Evolutionary conservation across 2,888 invertebrate species (phyloP).

Genomic region (Stenolophus ochropezus): DNA sequence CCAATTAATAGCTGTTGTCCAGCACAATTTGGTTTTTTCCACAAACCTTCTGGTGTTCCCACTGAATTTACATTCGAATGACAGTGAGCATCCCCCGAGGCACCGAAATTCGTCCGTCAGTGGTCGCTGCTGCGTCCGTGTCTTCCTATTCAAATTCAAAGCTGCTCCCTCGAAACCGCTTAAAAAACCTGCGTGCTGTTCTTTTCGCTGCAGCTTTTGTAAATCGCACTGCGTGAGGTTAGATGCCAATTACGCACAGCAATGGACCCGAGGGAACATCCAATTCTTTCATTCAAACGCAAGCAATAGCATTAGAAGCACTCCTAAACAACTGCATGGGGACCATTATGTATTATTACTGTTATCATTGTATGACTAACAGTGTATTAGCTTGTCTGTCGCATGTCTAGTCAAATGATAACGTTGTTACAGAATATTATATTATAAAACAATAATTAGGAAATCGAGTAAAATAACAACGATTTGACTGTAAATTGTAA

Average conservation of each 20-base stretch:
- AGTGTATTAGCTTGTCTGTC: too few relatives aligned
- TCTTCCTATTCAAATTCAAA: slow-evolving; percentile 57
- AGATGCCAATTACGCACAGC: slow-evolving; percentile 24
- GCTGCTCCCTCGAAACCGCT: slow-evolving; percentile 50
- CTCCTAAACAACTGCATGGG: too few relatives aligned
- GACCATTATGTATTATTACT: too few relatives aligned
- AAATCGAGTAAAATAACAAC: too few relatives aligned
- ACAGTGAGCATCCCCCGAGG: slow-evolving; percentile 41
- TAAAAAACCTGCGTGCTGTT: slow-evolving; percentile 45
- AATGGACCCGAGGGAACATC: slow-evolving; percentile 2
- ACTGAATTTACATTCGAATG: slow-evolving; percentile 57
- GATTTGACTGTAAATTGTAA: too few relatives aligned
- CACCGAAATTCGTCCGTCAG: slow-evolving; percentile 32
- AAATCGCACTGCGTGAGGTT: slow-evolving; percentile 21
- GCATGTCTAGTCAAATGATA: too few relatives aligned
- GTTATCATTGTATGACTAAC: too few relatives aligned
- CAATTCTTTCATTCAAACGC: background rate
- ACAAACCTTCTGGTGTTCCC: slow-evolving; percentile 43
- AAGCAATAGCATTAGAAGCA: background rate
- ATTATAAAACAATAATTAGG: too few relatives aligned
- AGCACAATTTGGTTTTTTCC: slow-evolving; percentile 39
- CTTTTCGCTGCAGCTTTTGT: slow-evolving; percentile 48
- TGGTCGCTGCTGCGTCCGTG: background rate
- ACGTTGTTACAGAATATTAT: too few relatives aligned
- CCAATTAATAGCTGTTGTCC: slow-evolving; percentile 25